Evolutionary conservation across 2,888 invertebrate genomes (phyloP).

Genomic region (Stramonita haemastoma): DNA sequence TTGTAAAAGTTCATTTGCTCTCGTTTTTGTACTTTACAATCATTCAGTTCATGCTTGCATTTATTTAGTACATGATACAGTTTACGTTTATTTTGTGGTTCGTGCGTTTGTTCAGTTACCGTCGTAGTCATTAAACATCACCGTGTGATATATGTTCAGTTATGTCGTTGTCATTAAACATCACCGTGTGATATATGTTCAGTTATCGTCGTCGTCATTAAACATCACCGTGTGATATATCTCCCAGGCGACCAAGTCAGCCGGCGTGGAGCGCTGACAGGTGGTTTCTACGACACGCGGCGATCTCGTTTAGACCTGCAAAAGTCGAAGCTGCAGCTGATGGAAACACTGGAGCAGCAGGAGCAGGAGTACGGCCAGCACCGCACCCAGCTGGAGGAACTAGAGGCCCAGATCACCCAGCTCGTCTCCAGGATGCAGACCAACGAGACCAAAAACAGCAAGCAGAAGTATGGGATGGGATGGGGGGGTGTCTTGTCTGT

Average conservation of each 20-base stretch:
- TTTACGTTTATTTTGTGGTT: too few species aligned
- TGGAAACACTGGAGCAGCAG: slow-evolving; percentile 90
- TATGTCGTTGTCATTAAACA: too few species aligned
- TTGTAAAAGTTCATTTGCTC: too few species aligned
- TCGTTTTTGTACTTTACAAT: too few species aligned
- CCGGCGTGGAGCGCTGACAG: slow-evolving; percentile 97
- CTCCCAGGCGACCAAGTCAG: slow-evolving; percentile 84
- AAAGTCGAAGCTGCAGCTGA: slow-evolving; percentile 75
- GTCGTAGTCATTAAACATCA: too few species aligned
- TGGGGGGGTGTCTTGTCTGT: too few species aligned
- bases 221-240: neutral
- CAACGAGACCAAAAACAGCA: slow-evolving; percentile 98
- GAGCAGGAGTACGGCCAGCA: slow-evolving; percentile 80
- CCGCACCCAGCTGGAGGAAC: slow-evolving; percentile 73
- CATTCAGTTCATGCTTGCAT: too few species aligned
- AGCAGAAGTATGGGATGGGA: slow-evolving; percentile 89
- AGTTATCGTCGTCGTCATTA: too few species aligned
- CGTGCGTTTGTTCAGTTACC: too few species aligned
- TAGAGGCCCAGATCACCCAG: slow-evolving; percentile 79
- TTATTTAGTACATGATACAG: too few species aligned
- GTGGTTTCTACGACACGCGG: slow-evolving; percentile 98
- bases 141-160: too few species aligned
- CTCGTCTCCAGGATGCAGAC: slow-evolving; percentile 98
- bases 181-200: too few species aligned
- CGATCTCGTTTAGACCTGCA: slow-evolving; percentile 80